A percentile compares a stretch with the other conserved stretches of the same genome.
These are phyloP conservation scores for Phylloscopus whistleri DNA, from an alignment of 2,113 vertebrate species.

Conservation along the genomic window DNA sequence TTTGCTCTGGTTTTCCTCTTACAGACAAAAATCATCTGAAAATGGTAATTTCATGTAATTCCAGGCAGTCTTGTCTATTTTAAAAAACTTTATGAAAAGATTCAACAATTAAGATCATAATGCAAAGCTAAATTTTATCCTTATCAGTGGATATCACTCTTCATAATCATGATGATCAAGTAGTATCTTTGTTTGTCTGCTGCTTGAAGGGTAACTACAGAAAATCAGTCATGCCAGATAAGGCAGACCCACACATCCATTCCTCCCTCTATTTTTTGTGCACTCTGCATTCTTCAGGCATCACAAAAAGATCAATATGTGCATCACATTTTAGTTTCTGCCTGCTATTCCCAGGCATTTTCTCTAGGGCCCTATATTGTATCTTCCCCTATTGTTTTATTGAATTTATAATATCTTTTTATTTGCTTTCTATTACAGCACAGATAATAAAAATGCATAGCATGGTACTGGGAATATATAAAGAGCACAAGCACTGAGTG, in stretches of 20 bases:
- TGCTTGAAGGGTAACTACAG: neutral
- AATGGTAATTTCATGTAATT: neutral
- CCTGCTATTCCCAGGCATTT: neutral
- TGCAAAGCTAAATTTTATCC: neutral
- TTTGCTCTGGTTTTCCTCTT: fast-evolving
- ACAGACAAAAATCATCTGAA: neutral
- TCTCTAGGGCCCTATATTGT: neutral
- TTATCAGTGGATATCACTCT: neutral
- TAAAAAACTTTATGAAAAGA: neutral
- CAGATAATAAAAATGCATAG: neutral
- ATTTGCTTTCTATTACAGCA: constrained; percentile 7
- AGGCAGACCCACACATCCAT: neutral
- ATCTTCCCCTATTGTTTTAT: neutral
- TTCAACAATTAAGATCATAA: neutral
- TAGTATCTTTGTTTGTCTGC: neutral
- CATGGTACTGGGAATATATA: neutral
- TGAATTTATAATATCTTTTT: constrained; percentile 1
- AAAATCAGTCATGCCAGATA: neutral
- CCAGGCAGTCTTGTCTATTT: neutral
- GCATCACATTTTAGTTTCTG: neutral
- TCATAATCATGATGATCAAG: neutral
- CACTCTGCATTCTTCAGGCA: neutral
- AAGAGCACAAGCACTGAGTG: neutral
- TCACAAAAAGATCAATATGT: neutral
- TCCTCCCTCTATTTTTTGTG: neutral